Evolutionary conservation across 2,113 vertebrate species (phyloP), one percentile per base, ranked within the genome.

Genomic region (Orientallactaga bullata): DNA sequence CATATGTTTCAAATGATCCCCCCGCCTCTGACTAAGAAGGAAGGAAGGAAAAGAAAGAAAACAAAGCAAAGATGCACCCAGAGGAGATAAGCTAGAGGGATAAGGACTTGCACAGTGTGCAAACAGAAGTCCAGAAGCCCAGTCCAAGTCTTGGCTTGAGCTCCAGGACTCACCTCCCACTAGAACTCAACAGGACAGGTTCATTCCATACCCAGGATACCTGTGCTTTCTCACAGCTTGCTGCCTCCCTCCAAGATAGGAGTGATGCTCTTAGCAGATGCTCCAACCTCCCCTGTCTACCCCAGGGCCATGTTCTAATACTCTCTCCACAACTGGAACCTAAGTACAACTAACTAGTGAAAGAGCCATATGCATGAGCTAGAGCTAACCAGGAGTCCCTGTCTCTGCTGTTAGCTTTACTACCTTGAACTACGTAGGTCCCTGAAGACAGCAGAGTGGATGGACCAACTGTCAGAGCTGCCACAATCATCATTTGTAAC

Each of bases 351-450:
- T 83, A 15, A 76, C 37, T 80, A 60, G 37, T 2, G 63, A 61
- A 66, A 2, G 32, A 20, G 69, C 42, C 47, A 30, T 26, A 10
- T 0, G 11, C 3, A 2, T 0, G 3, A 18, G 17, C 65, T 58
- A 66, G 10, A 95, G 37, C 66, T 47, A 71, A 30, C 4, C 2
- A 78, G 47, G 32, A n/a, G 35, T 7, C 15, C 55, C 55, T 1
- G 5, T 16, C 16, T 32, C 51, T 37, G 4, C 26, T 26, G 28
- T 0, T 0, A 0, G 32, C 17, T 88, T 85, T 30, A 60, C 11
- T 26, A 8, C 28, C 71, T 58, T 18, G 30, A 85, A 81, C 2
- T 1, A 23, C 37, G 47, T 73, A 60, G 61, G 47, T 39, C 24
- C 9, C 39, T 79, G 1, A 47, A 68, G 55, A 69, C 65, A 63